Conservation (phyloP, 2,888 invertebrate species). For the Papilio gigon region DNA sequence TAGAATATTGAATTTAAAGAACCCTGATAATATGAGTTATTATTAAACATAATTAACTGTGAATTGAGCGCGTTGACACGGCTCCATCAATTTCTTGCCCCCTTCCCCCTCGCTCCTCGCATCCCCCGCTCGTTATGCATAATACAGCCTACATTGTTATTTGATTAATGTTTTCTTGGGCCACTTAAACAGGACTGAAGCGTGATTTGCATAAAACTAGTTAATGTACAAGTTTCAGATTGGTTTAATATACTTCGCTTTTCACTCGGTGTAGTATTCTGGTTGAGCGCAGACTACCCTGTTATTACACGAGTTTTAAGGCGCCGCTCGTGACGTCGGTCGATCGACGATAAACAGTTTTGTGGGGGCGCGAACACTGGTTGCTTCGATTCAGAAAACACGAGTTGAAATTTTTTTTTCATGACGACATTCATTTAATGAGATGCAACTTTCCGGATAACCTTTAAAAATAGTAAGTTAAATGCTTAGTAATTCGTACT, state of each 20-base stretch:
- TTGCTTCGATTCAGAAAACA: slow-evolving; percentile 41
- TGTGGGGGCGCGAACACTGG: slow-evolving; percentile 45
- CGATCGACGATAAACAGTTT: slow-evolving; percentile 49
- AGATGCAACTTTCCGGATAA: too few relatives aligned
- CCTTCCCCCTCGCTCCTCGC: slow-evolving; percentile 49
- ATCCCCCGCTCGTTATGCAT: slow-evolving; percentile 62
- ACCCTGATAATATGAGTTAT: slow-evolving; percentile 41
- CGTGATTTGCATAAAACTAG: slow-evolving; percentile 79
- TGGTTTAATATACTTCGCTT: slow-evolving; percentile 42
- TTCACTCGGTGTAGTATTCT: slow-evolving; percentile 39
- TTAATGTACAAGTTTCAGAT: slow-evolving; percentile 70
- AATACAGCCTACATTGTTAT: slow-evolving; percentile 73
- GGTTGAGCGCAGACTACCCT: slow-evolving; percentile 45
- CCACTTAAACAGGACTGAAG: slow-evolving; percentile 68
- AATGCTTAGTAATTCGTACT: too few relatives aligned
- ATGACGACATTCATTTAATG: not conserved
- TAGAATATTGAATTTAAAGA: slow-evolving; percentile 39
- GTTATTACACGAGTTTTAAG: slow-evolving; percentile 46
- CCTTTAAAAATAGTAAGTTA: not conserved
- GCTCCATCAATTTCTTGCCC: slow-evolving; percentile 73
- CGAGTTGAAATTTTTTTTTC: slow-evolving; percentile 4
- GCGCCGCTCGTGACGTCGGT: slow-evolving; percentile 42
- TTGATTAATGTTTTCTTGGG: slow-evolving; percentile 75
- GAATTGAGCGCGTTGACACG: slow-evolving; percentile 70
- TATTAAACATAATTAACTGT: slow-evolving; percentile 71